phyloP scores from a whole-genome alignment of 2,888 invertebrate species.

The Stramonita haemastoma region DNA sequence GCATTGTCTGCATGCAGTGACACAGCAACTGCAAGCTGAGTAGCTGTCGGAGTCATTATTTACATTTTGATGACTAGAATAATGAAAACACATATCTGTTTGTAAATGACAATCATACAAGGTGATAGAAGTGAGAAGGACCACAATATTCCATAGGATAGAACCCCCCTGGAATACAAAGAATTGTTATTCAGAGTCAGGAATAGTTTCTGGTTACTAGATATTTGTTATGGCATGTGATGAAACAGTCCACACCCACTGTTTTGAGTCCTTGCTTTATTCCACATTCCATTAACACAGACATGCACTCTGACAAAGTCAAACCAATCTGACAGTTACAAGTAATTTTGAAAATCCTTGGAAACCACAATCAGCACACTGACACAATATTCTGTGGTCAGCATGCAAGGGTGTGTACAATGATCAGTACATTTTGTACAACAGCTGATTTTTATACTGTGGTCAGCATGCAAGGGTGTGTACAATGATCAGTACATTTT shows the following conservation, averaged over 20 bases:
- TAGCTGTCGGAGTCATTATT: too few species aligned
- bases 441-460: not conserved
- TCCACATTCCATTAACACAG: slow-evolving; percentile 8
- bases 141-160: too few species aligned
- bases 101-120: too few species aligned
- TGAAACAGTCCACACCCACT: not conserved
- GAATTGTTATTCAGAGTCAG: too few species aligned
- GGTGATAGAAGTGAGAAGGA: too few species aligned
- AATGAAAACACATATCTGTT: too few species aligned
- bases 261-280: slow-evolving; percentile 1
- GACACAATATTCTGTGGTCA: not conserved
- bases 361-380: not conserved
- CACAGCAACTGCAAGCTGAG: too few species aligned
- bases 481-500: not conserved
- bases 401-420: not conserved
- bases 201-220: not conserved
- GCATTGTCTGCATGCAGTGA: too few species aligned
- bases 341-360: not conserved
- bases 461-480: not conserved
- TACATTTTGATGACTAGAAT: too few species aligned
- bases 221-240: not conserved
- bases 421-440: not conserved
- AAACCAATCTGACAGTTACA: slow-evolving; percentile 6
- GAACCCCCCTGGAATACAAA: too few species aligned
- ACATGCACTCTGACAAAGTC: slow-evolving; percentile 3